phyloP scores from a whole-genome alignment of 2,797 vertebrate species.

The Platalea minor region DNA sequence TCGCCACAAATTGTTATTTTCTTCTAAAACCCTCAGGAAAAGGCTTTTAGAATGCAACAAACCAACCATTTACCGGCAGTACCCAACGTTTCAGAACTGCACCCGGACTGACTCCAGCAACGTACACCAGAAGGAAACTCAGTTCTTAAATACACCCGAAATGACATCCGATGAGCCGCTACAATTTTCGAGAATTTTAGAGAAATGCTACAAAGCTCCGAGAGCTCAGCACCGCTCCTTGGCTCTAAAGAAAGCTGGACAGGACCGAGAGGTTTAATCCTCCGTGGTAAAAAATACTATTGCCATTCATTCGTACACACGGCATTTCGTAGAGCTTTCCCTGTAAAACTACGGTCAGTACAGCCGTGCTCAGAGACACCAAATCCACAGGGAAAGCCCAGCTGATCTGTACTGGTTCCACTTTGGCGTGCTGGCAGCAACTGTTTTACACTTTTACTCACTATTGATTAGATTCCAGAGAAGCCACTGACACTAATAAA shows the following conservation, averaged over 20 bases:
- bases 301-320: too few species aligned
- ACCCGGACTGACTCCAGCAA: background rate
- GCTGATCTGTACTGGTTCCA: too few species aligned
- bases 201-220: background rate
- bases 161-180: background rate
- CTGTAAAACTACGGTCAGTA: background rate
- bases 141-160: background rate
- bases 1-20: background rate
- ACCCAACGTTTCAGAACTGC: background rate
- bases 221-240: background rate
- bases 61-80: background rate
- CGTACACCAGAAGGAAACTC: background rate
- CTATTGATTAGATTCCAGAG: background rate
- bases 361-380: background rate
- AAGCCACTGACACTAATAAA: background rate
- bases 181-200: background rate
- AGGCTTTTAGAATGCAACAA: background rate
- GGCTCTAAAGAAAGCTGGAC: too few species aligned
- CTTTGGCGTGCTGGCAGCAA: background rate
- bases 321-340: background rate
- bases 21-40: background rate
- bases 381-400: background rate
- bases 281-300: background rate
- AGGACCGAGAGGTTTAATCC: background rate
- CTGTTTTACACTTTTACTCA: background rate